A percentile compares a stretch with the other conserved stretches of the same genome.
These are phyloP conservation scores for Stercorarius parasiticus DNA, from an alignment of 2,113 vertebrate genomes.

Conservation along the genomic window DNA sequence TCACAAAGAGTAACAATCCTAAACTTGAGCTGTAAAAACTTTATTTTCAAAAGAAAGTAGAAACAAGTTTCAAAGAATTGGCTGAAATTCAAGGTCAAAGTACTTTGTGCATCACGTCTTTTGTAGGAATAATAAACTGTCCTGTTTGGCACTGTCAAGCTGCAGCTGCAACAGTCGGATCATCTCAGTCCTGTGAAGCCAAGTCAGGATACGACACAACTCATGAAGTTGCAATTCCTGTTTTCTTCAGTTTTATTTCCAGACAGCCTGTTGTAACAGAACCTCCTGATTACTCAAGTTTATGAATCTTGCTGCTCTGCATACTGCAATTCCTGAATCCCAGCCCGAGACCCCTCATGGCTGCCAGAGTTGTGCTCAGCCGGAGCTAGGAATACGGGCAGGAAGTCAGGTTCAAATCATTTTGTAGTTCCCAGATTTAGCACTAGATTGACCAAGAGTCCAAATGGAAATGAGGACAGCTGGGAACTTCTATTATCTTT, in stretches of 20 bases:
- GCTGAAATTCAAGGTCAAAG: neutral
- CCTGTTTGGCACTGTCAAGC: neutral
- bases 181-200: neutral
- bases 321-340: neutral
- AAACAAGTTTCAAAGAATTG: neutral
- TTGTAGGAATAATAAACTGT: neutral
- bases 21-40: neutral
- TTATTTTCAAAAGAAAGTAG: neutral
- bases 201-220: neutral
- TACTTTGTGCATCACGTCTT: neutral
- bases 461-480: neutral
- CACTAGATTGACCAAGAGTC: neutral
- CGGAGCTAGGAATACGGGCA: neutral
- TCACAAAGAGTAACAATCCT: neutral
- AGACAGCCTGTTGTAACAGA: neutral
- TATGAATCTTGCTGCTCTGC: neutral
- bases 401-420: neutral
- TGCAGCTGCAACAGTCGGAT: neutral
- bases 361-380: neutral
- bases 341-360: neutral
- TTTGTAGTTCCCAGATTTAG: neutral
- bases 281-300: neutral
- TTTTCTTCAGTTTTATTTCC: constrained; percentile 22
- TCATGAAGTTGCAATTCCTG: constrained; percentile 13
- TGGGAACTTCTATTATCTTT: neutral